These are phyloP conservation scores for Drosophila chauvacae DNA, from an alignment of 1,140 invertebrate genomes.

Conservation along the genomic window DNA sequence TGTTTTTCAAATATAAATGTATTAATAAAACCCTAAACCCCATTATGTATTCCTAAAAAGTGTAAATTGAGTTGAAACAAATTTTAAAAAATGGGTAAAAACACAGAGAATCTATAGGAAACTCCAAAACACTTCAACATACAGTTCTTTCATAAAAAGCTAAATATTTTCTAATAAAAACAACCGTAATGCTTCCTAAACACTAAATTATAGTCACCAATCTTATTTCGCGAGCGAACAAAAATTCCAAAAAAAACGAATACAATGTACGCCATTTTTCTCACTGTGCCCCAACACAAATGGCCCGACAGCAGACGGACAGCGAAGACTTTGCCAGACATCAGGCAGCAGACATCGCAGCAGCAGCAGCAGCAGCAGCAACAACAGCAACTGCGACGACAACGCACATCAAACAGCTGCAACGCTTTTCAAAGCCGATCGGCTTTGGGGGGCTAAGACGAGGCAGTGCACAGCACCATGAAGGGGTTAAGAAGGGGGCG, in stretches of 20 bases:
- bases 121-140: too few species aligned
- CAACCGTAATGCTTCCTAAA: too few species aligned
- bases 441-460: slow-evolving; percentile 6
- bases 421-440: slow-evolving; percentile 29
- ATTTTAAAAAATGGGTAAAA: neutral
- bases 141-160: neutral
- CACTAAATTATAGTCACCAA: neutral
- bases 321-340: slow-evolving; percentile 31
- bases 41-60: neutral
- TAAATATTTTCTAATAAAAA: neutral
- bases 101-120: neutral
- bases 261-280: neutral
- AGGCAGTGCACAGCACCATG: slow-evolving; percentile 3
- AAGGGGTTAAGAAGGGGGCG: slow-evolving; percentile 9
- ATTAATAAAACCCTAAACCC: neutral
- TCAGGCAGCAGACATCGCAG: slow-evolving; percentile 11
- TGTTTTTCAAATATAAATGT: neutral
- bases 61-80: neutral
- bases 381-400: slow-evolving; percentile 18
- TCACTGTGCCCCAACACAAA: slow-evolving; percentile 27
- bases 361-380: neutral
- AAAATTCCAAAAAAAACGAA: too few species aligned
- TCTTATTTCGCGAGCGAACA: fast-evolving
- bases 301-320: slow-evolving; percentile 36
- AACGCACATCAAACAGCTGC: slow-evolving; percentile 72